These are phyloP conservation scores for Parotia lawesii DNA, from an alignment of 2,113 vertebrate species.

Conservation along the genomic window DNA sequence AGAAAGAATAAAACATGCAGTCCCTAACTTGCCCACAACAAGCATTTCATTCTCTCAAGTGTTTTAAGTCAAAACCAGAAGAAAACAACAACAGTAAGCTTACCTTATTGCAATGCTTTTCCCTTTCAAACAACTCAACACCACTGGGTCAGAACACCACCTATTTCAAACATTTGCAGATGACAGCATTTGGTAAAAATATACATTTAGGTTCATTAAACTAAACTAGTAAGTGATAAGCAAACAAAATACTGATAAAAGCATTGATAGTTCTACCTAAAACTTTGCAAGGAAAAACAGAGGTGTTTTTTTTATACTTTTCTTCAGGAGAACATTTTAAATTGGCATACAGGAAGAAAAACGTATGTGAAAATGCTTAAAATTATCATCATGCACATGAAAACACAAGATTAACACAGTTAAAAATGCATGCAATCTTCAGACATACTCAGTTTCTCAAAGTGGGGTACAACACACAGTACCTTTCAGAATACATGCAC, in stretches of 20 bases:
- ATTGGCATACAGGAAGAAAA: background rate
- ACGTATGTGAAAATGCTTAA: background rate
- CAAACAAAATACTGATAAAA: background rate
- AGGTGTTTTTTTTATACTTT: background rate
- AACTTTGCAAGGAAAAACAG: background rate
- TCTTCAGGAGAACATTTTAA: background rate
- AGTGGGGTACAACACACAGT: background rate
- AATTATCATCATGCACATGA: background rate
- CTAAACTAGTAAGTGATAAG: background rate
- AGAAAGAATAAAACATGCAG: background rate
- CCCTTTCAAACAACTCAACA: constrained; percentile 80
- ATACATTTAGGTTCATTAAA: background rate
- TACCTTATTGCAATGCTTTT: constrained; percentile 81
- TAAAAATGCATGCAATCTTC: background rate
- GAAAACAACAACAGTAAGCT: background rate
- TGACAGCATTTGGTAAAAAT: background rate
- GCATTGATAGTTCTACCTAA: background rate
- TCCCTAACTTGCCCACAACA: background rate
- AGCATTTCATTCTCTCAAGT: background rate
- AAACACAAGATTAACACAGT: background rate
- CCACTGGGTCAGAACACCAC: constrained; percentile 83
- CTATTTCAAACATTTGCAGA: constrained; percentile 62
- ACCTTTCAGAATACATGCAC: background rate
- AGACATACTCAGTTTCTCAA: background rate
- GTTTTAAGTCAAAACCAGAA: background rate